Conservation (phyloP, 2,113 vertebrate species). For the Bothrops jararaca region DNA sequence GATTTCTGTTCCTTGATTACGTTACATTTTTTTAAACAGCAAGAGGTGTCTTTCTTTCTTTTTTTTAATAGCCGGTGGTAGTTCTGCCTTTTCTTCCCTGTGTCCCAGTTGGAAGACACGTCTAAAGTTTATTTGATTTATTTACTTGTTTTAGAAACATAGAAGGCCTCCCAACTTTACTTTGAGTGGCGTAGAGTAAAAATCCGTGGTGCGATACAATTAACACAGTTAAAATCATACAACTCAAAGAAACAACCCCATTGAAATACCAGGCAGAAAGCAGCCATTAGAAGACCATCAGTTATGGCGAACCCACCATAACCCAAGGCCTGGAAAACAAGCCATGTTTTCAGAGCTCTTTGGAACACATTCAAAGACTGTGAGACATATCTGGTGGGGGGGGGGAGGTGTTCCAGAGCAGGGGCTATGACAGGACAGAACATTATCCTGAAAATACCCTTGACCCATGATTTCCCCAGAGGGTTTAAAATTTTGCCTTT, state of each 20-base stretch:
- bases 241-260: neutral
- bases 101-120: neutral
- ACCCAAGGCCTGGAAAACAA: neutral
- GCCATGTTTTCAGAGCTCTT: neutral
- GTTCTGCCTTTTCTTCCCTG: neutral
- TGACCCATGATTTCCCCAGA: neutral
- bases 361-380: neutral
- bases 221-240: neutral
- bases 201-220: neutral
- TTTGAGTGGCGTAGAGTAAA: neutral
- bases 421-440: neutral
- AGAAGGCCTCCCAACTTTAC: neutral
- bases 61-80: neutral
- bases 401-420: neutral
- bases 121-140: neutral
- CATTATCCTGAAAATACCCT: neutral
- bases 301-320: neutral
- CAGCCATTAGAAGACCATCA: neutral
- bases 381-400: neutral
- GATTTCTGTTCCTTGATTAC: rapidly evolving
- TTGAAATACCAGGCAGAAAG: neutral
- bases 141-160: neutral
- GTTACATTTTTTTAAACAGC: neutral
- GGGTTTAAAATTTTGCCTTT: neutral
- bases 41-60: neutral